Evolutionary conservation across 2,888 invertebrate species (phyloP).

Genomic region (Sussaba pulchella): DNA sequence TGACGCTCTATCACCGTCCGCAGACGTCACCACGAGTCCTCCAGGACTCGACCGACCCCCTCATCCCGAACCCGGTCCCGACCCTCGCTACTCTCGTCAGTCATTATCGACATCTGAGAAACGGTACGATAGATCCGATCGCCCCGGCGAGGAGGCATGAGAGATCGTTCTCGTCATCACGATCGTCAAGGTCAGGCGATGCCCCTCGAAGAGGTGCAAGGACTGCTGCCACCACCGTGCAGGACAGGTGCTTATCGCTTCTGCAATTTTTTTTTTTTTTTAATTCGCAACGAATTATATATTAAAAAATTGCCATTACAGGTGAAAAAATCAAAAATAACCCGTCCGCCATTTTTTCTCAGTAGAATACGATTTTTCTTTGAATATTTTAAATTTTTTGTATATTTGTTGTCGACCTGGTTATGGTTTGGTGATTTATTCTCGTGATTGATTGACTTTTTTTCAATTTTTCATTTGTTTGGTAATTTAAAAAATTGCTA

Average conservation of each 20-base stretch:
- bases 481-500: background rate
- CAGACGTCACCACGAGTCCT: conserved; percentile 80
- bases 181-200: conserved; percentile 80
- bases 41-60: conserved; percentile 79
- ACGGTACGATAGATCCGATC: conserved; percentile 66
- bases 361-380: no score
- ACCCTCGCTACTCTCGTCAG: conserved; percentile 58
- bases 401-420: no score
- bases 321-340: background rate
- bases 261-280: background rate
- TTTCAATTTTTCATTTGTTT: no score
- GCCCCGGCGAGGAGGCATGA: conserved; percentile 76
- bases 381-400: no score
- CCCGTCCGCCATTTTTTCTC: no score
- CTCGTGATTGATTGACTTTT: no score
- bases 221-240: conserved; percentile 79
- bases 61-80: conserved; percentile 70
- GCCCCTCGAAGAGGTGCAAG: conserved; percentile 82
- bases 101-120: conserved; percentile 64
- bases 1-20: conserved; percentile 81
- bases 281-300: background rate
- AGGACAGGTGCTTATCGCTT: conserved; percentile 76
- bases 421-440: no score
- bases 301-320: background rate
- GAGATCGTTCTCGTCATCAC: conserved; percentile 80